Conservation (phyloP, 2,888 invertebrate genomes). For the Camptogramma bilineatum region DNA sequence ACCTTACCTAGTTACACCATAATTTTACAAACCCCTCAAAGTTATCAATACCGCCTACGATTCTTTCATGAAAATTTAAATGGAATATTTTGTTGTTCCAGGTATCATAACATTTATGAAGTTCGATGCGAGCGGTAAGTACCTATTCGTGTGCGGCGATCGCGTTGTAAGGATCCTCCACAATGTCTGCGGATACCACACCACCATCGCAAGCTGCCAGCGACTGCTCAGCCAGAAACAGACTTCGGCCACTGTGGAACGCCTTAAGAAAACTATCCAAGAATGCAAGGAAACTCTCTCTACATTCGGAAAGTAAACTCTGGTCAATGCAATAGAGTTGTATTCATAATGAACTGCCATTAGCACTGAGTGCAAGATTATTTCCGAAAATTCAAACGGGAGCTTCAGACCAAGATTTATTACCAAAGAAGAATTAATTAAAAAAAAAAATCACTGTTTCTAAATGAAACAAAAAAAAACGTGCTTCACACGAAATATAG, state of each 20-base stretch:
- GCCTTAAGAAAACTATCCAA: slow-evolving; percentile 88
- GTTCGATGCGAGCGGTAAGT: slow-evolving; percentile 91
- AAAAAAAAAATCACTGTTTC: too few relatives aligned
- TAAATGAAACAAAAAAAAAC: too few relatives aligned
- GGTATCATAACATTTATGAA: slow-evolving; percentile 88
- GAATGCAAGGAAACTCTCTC: slow-evolving; percentile 83
- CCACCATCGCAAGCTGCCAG: slow-evolving; percentile 70
- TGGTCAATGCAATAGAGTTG: slow-evolving; percentile 2
- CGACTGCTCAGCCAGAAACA: slow-evolving; percentile 83
- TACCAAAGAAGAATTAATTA: background rate
- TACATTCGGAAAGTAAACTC: slow-evolving; percentile 64
- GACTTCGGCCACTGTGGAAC: slow-evolving; percentile 91
- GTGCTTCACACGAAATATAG: too few relatives aligned
- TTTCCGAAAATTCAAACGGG: background rate
- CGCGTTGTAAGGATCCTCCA: slow-evolving; percentile 91
- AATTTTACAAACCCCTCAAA: too few relatives aligned
- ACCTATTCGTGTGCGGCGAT: slow-evolving; percentile 90
- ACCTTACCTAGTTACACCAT: too few relatives aligned
- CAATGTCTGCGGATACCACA: slow-evolving; percentile 85
- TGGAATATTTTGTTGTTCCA: slow-evolving; percentile 63
- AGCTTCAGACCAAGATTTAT: background rate
- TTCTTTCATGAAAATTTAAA: too few relatives aligned
- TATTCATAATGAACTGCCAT: slow-evolving; percentile 14
- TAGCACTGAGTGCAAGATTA: background rate
- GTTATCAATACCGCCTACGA: too few relatives aligned